These are phyloP conservation scores for Megaceryle alcyon DNA, from an alignment of 2,797 vertebrate species.

Conservation along the genomic window DNA sequence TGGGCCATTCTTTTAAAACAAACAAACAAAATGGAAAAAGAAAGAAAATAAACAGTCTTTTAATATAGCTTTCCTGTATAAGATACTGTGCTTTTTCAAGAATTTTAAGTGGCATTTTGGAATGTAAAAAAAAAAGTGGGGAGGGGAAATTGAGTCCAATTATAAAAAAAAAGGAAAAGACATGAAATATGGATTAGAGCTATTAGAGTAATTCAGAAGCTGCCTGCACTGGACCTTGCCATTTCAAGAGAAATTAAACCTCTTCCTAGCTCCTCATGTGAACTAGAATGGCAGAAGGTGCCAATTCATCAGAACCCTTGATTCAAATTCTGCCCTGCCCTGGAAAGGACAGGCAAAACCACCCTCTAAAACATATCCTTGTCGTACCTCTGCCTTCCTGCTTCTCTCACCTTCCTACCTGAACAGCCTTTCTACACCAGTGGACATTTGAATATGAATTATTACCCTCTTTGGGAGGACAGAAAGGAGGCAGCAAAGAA, in stretches of 20 bases:
- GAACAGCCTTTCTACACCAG: neutral
- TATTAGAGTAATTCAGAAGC: neutral
- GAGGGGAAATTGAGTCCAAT: neutral
- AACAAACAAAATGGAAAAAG: neutral
- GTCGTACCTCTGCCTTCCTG: neutral
- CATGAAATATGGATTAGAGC: neutral
- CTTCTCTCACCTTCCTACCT: neutral
- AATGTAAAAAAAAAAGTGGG: neutral
- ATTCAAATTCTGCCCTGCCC: neutral
- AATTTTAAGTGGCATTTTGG: neutral
- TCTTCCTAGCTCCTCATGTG: neutral
- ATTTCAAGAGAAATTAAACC: neutral
- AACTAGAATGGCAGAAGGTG: neutral
- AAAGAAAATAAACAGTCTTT: neutral
- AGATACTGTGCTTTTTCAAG: neutral
- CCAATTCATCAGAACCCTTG: neutral
- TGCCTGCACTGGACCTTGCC: fast-evolving
- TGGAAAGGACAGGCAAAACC: neutral
- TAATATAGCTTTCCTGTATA: neutral
- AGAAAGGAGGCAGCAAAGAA: neutral
- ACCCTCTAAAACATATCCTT: fast-evolving
- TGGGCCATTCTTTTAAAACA: constrained; percentile 83
- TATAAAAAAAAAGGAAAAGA: neutral
- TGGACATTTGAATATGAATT: neutral
- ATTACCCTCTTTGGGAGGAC: neutral